Percentiles rank a stretch among this genome's conserved stretches.
These are phyloP conservation scores for Scaptomyza flava DNA, from an alignment of 2,888 invertebrate genomes.

Conservation along the genomic window DNA sequence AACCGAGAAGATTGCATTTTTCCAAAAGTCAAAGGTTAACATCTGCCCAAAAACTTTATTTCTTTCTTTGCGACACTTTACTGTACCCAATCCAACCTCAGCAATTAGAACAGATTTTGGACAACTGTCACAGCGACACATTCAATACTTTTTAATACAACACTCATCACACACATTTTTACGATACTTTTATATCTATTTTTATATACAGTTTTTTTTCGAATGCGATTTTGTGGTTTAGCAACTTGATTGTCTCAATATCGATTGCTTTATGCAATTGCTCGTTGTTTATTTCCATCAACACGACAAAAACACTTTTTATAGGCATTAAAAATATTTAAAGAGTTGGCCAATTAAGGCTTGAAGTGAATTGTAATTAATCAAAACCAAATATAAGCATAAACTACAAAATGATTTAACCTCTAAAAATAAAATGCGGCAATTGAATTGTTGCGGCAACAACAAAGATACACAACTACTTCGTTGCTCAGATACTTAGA, in stretches of 20 bases:
- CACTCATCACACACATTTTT: slow-evolving; percentile 9
- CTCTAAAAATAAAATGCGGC: slow-evolving; percentile 55
- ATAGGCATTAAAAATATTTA: slow-evolving; percentile 31
- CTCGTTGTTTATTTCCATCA: slow-evolving; percentile 1
- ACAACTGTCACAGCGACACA: slow-evolving; percentile 50
- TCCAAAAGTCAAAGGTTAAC: background rate
- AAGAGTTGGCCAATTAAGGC: slow-evolving; percentile 63
- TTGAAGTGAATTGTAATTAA: slow-evolving; percentile 71
- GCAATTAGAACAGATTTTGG: slow-evolving; percentile 67
- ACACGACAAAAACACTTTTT: slow-evolving; percentile 36
- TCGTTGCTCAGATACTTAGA: slow-evolving; percentile 17
- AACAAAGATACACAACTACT: slow-evolving; percentile 29
- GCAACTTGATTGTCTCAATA: slow-evolving; percentile 32
- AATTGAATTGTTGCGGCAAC: slow-evolving; percentile 66
- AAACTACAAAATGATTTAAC: slow-evolving; percentile 77
- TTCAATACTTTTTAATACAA: slow-evolving; percentile 10
- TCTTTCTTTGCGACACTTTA: background rate
- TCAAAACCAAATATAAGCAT: slow-evolving; percentile 76
- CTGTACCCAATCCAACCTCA: slow-evolving; percentile 33
- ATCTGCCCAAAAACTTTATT: too few relatives aligned
- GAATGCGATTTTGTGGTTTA: slow-evolving; percentile 34
- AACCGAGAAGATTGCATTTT: too few relatives aligned
- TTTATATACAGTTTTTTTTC: slow-evolving; percentile 4
- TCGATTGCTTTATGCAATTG: slow-evolving; percentile 16
- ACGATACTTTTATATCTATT: slow-evolving; percentile 1